Base-by-base conservation (phyloP, 2,113 vertebrate species). In the Saccopteryx bilineata region DNA sequence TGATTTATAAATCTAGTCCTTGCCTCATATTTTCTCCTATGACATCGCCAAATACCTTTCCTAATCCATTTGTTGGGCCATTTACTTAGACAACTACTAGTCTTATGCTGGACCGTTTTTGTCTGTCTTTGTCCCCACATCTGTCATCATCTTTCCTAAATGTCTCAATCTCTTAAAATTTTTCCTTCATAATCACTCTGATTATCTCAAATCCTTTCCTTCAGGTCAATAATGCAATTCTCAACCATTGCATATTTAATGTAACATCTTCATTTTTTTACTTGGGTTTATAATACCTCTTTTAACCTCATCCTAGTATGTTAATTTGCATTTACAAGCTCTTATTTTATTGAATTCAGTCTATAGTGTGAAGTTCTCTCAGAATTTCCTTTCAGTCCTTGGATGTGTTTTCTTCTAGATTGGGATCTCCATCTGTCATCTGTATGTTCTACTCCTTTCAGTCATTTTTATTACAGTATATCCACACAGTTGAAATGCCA, bases 151-250 rank as follows among this genome's bases (percentile, higher is more conserved):
- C 46, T 72, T 87, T 69, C 52, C 39, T 48, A 75, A 65, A 54
- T 19, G 26, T 19, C 69, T 79, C 11, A 69, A 11, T 54, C 48
- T 54, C 76, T 61, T 56, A 28, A 74, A 18, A 13, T 66, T 28
- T 74, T 72, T 28, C 56, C 58, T 26, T 72, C 76, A 82, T 58
- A 9, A 11, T 80, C 54, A 87, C 12, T 26, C 28, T 61, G 24
- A 52, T 93, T 13, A 80, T 80, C 65, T 87, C 65, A 46, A 63
- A 85, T n/a, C 46, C 71, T 79, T 90, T 71, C 33, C 21, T 86
- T 86, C 15, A 10, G 7, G 18, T 84, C 17, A 46, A 21, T 68
- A 66, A 84, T 66, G 13, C 76, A n/a, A 54, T 71, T 78, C 69
- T 79, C 7, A 11, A 46, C 71, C 48, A 69, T 1, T 78, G 18